Evolutionary conservation across 2,888 invertebrate genomes (phyloP).

Genomic region (Buathra laborator): DNA sequence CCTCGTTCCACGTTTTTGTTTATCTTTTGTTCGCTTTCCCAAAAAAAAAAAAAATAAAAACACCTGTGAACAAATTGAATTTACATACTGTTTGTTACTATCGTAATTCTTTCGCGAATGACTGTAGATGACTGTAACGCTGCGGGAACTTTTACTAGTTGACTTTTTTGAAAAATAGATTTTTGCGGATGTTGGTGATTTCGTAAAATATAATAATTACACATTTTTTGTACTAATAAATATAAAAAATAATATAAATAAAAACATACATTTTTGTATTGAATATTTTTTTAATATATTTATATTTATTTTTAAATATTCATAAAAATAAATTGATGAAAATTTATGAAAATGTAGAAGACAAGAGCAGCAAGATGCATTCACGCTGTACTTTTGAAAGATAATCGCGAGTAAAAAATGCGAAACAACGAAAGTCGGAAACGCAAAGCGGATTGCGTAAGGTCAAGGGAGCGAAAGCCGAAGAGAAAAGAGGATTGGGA

Average conservation of each 20-base stretch:
- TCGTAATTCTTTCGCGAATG: no score
- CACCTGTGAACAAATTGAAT: conserved; percentile 65
- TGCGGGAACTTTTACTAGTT: no score
- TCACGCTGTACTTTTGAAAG: conserved; percentile 24
- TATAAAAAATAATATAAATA: no score
- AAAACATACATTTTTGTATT: no score
- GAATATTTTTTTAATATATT: no score
- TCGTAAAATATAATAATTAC: no score
- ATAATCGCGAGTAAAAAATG: conserved; percentile 22
- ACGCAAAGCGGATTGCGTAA: conserved; percentile 1
- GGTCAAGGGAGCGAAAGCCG: conserved; percentile 40
- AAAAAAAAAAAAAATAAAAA: conserved; percentile 33
- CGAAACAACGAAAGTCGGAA: conserved; percentile 16
- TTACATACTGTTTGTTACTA: conserved; percentile 41
- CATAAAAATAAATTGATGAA: neutral
- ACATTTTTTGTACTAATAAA: no score
- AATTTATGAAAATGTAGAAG: conserved; percentile 2
- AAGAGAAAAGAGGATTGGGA: conserved; percentile 45
- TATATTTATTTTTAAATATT: neutral
- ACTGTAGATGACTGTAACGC: no score
- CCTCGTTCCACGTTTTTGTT: neutral
- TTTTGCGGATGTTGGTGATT: no score
- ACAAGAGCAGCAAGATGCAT: conserved; percentile 25
- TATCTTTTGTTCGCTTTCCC: neutral
- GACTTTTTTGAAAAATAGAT: no score